Base-by-base conservation (phyloP, 2,888 invertebrate species). In the Aromia moschata region DNA sequence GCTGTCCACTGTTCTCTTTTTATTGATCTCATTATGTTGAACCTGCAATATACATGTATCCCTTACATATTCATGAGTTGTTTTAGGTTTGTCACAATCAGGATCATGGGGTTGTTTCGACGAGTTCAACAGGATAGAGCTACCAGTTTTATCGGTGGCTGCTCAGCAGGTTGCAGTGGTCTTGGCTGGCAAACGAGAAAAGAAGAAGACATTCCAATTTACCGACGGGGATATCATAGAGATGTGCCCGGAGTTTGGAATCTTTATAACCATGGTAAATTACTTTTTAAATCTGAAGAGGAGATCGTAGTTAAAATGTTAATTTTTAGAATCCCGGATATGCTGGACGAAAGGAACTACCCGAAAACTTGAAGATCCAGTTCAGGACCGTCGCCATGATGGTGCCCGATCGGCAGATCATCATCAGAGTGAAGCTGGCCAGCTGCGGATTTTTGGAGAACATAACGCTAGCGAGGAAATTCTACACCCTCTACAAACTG, bases 61-160 rank as follows among this genome's bases (percentile, higher is more conserved):
- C 7, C 7, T 25, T 25, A 25, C 25, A 5, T 25, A 7, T 25
- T 25, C 25, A n/a, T n/a, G n/a, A n/a, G n/a, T n/a, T 12, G 15
- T 33, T 52, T 49, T 57, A 87, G 87, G 97, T 15, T 82, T 98
- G 46, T 92, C 96, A 0, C 97, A 98, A 80, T 96, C 96, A 2
- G 97, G 98, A 1, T 91, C 96, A 0, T 98, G 98, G 97, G 97
- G 98, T 1, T 98, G 98, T 75, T 98, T 98, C 79, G 98, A 98
- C 79, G 97, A 98, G 83, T 97, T 98, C 82, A 97, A 97, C 81
- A 86, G 94, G 20, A 97, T 97, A 60, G 96, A 97, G 79, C 82
- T 97, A 55, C 96, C 97, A 0, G 98, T 98, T 1, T 77, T 94
- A 12, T 94, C 94, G 0, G 98, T 98, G 2, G 98, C 98, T 1